Conservation (phyloP, 2,113 vertebrate genomes). For the Lasiurus borealis region DNA sequence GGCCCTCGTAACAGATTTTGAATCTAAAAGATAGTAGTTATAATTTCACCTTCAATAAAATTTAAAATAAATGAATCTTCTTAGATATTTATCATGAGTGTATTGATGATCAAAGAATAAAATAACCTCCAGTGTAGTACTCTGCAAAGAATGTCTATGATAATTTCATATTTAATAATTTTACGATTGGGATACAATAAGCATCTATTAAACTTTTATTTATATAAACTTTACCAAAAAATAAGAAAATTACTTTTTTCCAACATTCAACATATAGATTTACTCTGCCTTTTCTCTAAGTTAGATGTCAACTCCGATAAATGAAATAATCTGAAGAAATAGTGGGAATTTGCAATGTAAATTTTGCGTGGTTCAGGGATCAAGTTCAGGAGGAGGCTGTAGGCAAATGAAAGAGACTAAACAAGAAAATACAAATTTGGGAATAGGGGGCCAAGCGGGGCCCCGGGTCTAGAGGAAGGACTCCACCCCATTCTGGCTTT, state of each 20-base stretch:
- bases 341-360: background rate
- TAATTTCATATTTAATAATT: background rate
- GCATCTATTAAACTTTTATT: background rate
- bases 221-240: background rate
- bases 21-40: background rate
- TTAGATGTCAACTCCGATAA: background rate
- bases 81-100: background rate
- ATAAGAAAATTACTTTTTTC: background rate
- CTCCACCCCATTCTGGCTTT: no score
- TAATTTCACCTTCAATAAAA: background rate
- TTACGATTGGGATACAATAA: background rate
- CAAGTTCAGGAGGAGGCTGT: no score
- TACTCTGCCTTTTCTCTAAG: background rate
- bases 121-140: accelerated
- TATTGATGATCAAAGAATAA: background rate
- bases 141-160: background rate
- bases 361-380: no score
- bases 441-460: no score
- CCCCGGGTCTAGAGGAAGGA: no score
- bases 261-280: background rate
- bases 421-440: no score
- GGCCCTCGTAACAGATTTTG: background rate
- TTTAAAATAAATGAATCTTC: background rate
- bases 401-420: no score
- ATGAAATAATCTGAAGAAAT: background rate